Evolutionary conservation across 2,888 invertebrate genomes (phyloP).

Genomic region (Glaucopsyche alexis): DNA sequence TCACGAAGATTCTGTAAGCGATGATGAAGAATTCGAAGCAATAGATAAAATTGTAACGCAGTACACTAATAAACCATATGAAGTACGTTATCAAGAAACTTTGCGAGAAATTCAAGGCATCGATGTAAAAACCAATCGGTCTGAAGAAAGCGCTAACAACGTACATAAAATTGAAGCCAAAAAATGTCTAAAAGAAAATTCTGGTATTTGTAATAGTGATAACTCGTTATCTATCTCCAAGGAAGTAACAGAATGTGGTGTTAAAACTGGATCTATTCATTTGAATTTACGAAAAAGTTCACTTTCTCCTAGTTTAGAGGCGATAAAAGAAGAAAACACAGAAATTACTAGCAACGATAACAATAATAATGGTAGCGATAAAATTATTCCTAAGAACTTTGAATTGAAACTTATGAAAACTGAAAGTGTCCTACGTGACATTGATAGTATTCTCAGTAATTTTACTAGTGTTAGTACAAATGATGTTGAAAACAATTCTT

Average conservation of each 20-base stretch:
- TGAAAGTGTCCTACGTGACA: slow-evolving; percentile 55
- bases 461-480: slow-evolving; percentile 6
- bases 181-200: slow-evolving; percentile 59
- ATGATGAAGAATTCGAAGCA: slow-evolving; percentile 59
- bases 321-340: slow-evolving; percentile 42
- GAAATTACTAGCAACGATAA: slow-evolving; percentile 40
- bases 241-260: slow-evolving; percentile 59
- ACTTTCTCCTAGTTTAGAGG: slow-evolving; percentile 49
- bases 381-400: slow-evolving; percentile 53
- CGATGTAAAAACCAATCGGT: slow-evolving; percentile 56
- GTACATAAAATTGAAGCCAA: slow-evolving; percentile 44
- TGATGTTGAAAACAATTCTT: slow-evolving; percentile 11
- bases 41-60: slow-evolving; percentile 67
- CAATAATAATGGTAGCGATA: slow-evolving; percentile 46
- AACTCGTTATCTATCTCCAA: slow-evolving; percentile 51
- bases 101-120: slow-evolving; percentile 64
- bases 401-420: slow-evolving; percentile 60
- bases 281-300: slow-evolving; percentile 60
- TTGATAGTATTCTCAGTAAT: slow-evolving; percentile 53
- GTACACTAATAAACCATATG: slow-evolving; percentile 67
- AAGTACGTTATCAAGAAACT: slow-evolving; percentile 67
- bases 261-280: slow-evolving; percentile 63
- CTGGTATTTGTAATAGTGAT: slow-evolving; percentile 52
- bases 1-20: slow-evolving; percentile 43
- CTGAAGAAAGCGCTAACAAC: slow-evolving; percentile 34